Base-by-base conservation (phyloP, 2,797 vertebrate genomes). In the Cuniculus paca region DNA sequence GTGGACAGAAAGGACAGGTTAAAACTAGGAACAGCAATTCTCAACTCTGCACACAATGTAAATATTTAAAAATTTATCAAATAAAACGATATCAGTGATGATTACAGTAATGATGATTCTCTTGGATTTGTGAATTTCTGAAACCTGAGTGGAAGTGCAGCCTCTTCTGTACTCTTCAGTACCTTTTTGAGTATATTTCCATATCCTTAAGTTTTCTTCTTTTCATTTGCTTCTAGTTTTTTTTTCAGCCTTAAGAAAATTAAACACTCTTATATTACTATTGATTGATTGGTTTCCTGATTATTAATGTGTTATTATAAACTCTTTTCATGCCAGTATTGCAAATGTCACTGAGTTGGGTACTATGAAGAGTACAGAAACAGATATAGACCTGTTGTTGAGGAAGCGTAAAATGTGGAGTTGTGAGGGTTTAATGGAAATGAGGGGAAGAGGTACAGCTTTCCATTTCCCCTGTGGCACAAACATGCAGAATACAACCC, bases 21-120 rank as follows among this genome's bases (percentile, higher is more conserved):
- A 68, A 91, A 90, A 56, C 34, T 5, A 91, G 45, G 31, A 90
- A 78, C 0, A 26, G 9, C 28, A 78, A 85, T 42, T 42, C 5
- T 20, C 52, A 74, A 39, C 19, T 60, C 22, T 56, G 16, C 6
- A 87, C 75, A 84, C 3, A 91, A 72, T 1, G 10, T 90, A 50
- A 5, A 74, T 48, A 48, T 58, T 79, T 75, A 63, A 92, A n/a
- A 65, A 65, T 65, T 90, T 94, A 68, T 74, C 8, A 87, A 77
- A 58, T 82, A 63, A 77, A 93, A 92, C 61, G 4, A 52, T 36
- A 11, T 50, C 52, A 14, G 8, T 60, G 5, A 39, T 72, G 56
- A 36, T 52, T 6, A 83, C 42, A 17, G n/a, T 60, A 3, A 74
- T 87, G n/a, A 50, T 65, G 20, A 58, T 58, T 93, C 61, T 80